Base-by-base conservation (phyloP, 2,888 invertebrate species). In the Eledone cirrhosa region DNA sequence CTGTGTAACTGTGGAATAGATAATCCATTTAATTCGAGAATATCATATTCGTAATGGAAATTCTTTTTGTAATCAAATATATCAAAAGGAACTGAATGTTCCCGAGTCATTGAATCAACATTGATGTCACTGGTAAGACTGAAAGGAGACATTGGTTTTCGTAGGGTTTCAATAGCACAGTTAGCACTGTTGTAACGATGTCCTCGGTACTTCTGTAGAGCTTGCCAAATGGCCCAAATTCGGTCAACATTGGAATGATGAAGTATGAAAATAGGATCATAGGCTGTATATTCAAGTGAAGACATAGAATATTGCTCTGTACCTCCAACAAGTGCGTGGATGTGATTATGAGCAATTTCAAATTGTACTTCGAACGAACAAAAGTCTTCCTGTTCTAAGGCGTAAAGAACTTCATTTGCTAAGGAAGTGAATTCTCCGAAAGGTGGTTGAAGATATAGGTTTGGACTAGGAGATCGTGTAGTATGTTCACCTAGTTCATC, bases 311-410 rank as follows among this genome's bases (percentile, higher is more conserved):
- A 82, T 3, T 48, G 65, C 48, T 82, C 80, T 53, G 29, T 78
- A 22, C 83, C 83, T 13, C 83, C 83, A 14, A 83, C 82, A 24
- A 82, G 72, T 1, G 81, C 82, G 77, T 83, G 82, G 79, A 83
- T 82, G 48, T 77, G 79, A 80, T 83, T 83, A 78, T 83, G 82
- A n/a, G 81, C 80, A 53, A 83, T 80, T 63, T 82, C 81, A 31
- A 80, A 81, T 76, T 82, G 82, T 4, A 82, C 78, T 74, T 80
- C 81, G 48, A 83, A 83, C 53, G 78, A 78, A 75, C 83, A 83
- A 78, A 80, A 83, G 63, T 82, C 48, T 27, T 82, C 81, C 59
- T 83, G 82, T 67, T 83, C 82, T 22, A 82, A 82, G 2, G 82
- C 80, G 48, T 81, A 79, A 27, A 80, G 27, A 19, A 80, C 78